Percentiles rank a stretch among this genome's conserved stretches.
These are phyloP conservation scores for Himalopsyche anomala DNA, from an alignment of 2,888 invertebrate species.

Conservation along the genomic window DNA sequence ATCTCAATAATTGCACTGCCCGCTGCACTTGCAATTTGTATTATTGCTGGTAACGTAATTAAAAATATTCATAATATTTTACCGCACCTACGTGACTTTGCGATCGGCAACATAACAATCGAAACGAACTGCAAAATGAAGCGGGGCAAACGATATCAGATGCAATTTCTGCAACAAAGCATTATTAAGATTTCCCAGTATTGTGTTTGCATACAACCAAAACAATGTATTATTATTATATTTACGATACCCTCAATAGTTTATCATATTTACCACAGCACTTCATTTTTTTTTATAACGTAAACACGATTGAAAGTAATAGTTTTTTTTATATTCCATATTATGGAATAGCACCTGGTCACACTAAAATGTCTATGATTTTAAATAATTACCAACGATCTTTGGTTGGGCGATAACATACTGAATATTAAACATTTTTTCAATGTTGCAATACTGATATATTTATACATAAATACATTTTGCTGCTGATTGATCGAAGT, in stretches of 20 bases:
- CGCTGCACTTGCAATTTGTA: background rate
- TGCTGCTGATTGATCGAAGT: no score
- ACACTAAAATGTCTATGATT: no score
- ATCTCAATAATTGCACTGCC: background rate
- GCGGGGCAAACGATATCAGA: background rate
- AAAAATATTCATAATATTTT: background rate
- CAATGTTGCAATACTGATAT: no score
- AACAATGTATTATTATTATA: background rate
- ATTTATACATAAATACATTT: no score
- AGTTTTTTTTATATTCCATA: no score
- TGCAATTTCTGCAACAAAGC: constrained; percentile 27
- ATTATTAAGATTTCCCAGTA: constrained; percentile 12
- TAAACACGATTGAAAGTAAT: background rate
- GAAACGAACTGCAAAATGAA: constrained; percentile 14
- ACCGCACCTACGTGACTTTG: background rate
- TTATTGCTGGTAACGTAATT: background rate
- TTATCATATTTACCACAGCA: background rate
- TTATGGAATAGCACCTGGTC: no score
- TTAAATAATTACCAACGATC: no score
- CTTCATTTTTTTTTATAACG: background rate
- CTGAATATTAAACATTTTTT: no score
- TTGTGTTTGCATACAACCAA: background rate
- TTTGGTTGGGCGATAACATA: no score
- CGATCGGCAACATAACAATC: background rate
- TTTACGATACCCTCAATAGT: background rate